phyloP scores from a whole-genome alignment of 2,888 invertebrate species.

The Orthosia incerta region DNA sequence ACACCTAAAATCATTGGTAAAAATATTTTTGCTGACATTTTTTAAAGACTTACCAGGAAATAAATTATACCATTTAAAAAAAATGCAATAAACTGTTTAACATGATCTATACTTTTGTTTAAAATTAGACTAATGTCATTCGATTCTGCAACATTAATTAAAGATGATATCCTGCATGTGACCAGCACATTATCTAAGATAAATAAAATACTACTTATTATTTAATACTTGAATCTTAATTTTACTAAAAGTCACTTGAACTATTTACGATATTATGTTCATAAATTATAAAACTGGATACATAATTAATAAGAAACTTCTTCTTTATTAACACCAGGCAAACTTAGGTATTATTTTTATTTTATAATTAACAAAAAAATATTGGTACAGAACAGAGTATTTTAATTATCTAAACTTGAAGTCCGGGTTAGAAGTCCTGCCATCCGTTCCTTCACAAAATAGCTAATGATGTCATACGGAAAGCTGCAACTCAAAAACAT shows the following conservation, averaged over 20 bases:
- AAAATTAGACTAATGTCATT: constrained; percentile 6
- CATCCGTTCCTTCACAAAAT: too few species aligned
- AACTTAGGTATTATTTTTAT: background rate
- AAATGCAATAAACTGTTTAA: background rate
- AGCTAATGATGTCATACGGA: too few species aligned
- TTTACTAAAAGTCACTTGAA: constrained; percentile 51
- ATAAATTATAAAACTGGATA: constrained; percentile 22
- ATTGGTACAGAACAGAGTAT: background rate
- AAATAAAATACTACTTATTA: constrained; percentile 8
- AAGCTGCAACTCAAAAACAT: too few species aligned
- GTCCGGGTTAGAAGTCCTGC: too few species aligned
- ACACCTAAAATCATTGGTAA: background rate
- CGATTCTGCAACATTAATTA: constrained; percentile 16
- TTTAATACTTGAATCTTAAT: constrained; percentile 23
- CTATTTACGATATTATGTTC: constrained; percentile 21
- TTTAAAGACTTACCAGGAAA: background rate
- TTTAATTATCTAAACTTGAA: background rate
- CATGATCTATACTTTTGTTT: constrained; percentile 9
- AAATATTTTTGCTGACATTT: background rate
- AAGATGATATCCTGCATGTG: background rate
- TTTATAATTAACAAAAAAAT: background rate
- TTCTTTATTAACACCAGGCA: constrained; percentile 5
- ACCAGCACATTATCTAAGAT: constrained; percentile 11
- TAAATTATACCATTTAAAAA: too few species aligned
- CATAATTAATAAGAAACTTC: constrained; percentile 9